phyloP scores from a whole-genome alignment of 2,888 invertebrate genomes.

The Arenicola marina region DNA sequence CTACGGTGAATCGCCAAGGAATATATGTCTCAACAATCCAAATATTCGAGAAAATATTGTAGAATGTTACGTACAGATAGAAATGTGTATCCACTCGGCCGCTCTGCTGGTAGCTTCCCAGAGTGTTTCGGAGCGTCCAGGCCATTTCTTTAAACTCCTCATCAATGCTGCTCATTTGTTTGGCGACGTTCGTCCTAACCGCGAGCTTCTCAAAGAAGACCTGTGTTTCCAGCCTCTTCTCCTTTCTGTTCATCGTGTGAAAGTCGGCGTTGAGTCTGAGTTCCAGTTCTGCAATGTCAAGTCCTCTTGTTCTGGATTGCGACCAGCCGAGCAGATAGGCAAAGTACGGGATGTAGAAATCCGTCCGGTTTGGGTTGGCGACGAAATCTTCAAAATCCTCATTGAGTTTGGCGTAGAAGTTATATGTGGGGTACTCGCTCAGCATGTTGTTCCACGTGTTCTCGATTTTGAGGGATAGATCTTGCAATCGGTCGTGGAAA shows the following conservation, averaged over 20 bases:
- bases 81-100: background rate
- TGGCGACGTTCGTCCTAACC: background rate
- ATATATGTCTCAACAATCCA: too few relatives aligned
- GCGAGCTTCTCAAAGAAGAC: background rate
- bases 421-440: constrained; percentile 4
- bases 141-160: background rate
- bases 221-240: background rate
- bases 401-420: constrained; percentile 4
- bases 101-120: background rate
- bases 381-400: background rate
- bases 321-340: background rate
- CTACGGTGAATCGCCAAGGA: too few relatives aligned
- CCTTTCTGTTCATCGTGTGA: background rate
- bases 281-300: background rate
- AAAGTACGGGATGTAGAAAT: background rate
- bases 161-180: background rate
- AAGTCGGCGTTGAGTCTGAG: constrained; percentile 4
- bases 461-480: too few relatives aligned
- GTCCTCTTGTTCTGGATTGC: background rate
- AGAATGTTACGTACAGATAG: background rate
- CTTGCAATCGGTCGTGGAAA: too few relatives aligned
- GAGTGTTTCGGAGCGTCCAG: background rate
- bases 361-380: background rate
- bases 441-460: constrained; percentile 9
- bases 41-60: background rate